Base-by-base conservation (phyloP, 2,113 vertebrate species). In the Acanthisitta chloris region DNA sequence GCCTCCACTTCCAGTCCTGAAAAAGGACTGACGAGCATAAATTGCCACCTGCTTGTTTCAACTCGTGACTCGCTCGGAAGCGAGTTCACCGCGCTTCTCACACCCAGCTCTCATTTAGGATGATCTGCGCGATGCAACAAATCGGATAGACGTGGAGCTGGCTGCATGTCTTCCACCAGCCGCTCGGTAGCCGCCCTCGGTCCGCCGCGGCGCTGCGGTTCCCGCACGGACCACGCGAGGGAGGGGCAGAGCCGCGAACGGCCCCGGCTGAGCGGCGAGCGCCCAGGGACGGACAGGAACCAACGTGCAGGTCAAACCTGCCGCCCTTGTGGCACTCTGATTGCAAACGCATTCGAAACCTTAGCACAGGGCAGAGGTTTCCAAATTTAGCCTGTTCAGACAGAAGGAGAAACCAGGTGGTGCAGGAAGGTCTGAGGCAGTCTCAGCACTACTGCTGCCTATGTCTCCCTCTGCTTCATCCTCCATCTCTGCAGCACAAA, bases 1-100 rank as follows among this genome's bases (percentile, higher is more conserved):
- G 74, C 81, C 90, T 94, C 42, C 66, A 17, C 88, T 90, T 92
- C 78, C 62, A 94, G 76, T 71, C 72, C 85, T 54, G 42, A 70
- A 42, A 69, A 69, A 90, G 76, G 10, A 93, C 45, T 9, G 1
- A n/a, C 0, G 5, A 64, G 74, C 54, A 10, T 29, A 29, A 91
- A 72, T 61, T 52, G 49, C 59, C 73, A 84, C 64, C n/a, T 5
- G 4, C 74, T 77, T 9, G 17, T 65, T 88, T 61, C 48, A 82
- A 88, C 65, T 31, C 15, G 5, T 46, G 67, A 80, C 58, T 88
- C 45, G 61, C 61, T 64, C 61, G 14, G 85, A 61, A 85, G 78
- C 17, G n/a, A 48, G 29, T 42, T 86, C 77, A 34, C 57, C 46
- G 49, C 55, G 38, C n/a, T n/a, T 20, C 43, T 85, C 62, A 34